A percentile compares a stretch with the other conserved stretches of the same genome.
These are phyloP conservation scores for Cephus nigrinus DNA, from an alignment of 2,888 invertebrate genomes.

Conservation along the genomic window DNA sequence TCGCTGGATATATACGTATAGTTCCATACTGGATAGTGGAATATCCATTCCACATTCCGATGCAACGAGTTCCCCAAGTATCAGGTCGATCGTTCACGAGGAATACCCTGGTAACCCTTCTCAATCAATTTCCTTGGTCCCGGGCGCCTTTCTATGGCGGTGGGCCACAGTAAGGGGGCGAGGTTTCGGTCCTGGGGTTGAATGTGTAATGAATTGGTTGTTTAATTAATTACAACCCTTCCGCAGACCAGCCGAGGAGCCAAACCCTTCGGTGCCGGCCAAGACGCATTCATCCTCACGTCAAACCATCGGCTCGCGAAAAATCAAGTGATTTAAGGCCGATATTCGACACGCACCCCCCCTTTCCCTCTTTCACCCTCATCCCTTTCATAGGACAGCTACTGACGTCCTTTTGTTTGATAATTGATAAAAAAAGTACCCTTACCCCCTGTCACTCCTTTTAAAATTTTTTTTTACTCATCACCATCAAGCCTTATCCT, in stretches of 20 bases:
- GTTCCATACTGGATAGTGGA: background rate
- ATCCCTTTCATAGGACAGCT: background rate
- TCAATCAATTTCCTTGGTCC: slow-evolving; percentile 64
- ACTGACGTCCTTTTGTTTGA: background rate
- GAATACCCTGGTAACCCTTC: slow-evolving; percentile 47
- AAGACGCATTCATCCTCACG: slow-evolving; percentile 54
- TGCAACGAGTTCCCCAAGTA: slow-evolving; percentile 5
- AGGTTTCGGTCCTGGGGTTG: slow-evolving; percentile 53
- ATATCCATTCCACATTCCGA: background rate
- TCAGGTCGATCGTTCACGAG: slow-evolving; percentile 16
- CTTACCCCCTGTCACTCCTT: background rate
- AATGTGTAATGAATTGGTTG: slow-evolving; percentile 79
- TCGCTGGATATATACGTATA: background rate
- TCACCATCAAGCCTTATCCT: background rate
- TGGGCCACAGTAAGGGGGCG: slow-evolving; percentile 44
- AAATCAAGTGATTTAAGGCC: slow-evolving; percentile 22
- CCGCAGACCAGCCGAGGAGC: slow-evolving; percentile 42
- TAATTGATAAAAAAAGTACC: background rate
- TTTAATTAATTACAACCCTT: slow-evolving; percentile 77
- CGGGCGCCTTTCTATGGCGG: slow-evolving; percentile 52
- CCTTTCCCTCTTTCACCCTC: background rate
- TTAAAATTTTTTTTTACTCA: background rate
- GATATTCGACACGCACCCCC: slow-evolving; percentile 1
- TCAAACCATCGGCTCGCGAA: slow-evolving; percentile 30
- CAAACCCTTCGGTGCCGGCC: slow-evolving; percentile 31